phyloP scores from a whole-genome alignment of 92 coral and sea anemone genomes.

The Plumapathes pennacea region DNA sequence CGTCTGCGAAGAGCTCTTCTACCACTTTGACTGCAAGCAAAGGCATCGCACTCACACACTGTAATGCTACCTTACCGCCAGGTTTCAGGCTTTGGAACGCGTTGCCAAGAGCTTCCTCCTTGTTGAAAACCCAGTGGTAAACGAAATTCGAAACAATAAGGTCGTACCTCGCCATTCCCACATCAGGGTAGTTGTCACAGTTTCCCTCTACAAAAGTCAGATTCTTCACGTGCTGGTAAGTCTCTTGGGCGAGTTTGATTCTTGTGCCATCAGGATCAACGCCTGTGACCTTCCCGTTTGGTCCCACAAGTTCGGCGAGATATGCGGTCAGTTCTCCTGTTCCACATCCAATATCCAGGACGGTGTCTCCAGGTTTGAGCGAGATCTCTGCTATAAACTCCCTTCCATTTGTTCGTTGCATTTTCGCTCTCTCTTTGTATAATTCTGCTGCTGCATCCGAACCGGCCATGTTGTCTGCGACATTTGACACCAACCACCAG shows the following conservation, averaged over 20 bases:
- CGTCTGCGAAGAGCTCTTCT: too few species aligned
- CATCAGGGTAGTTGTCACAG: constrained; percentile 13
- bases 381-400: not conserved
- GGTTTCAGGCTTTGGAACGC: constrained; percentile 1
- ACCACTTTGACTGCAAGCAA: too few species aligned
- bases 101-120: constrained; percentile 7
- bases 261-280: constrained; percentile 45
- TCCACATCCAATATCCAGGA: constrained; percentile 59
- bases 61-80: constrained; percentile 1
- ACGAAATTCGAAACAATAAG: not conserved
- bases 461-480: too few species aligned
- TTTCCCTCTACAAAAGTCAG: constrained; percentile 14
- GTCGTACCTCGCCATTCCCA: constrained; percentile 9
- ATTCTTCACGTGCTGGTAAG: constrained; percentile 5
- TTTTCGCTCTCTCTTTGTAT: too few species aligned
- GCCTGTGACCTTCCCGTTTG: constrained; percentile 20
- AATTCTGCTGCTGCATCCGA: too few species aligned
- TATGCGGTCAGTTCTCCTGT: constrained; percentile 45
- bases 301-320: constrained; percentile 31
- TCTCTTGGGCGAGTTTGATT: constrained; percentile 6
- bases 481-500: too few species aligned
- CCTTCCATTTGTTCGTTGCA: too few species aligned
- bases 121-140: constrained; percentile 11
- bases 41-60: constrained; percentile 11
- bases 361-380: constrained; percentile 6